Conservation (phyloP, 2,888 invertebrate genomes). For the Eumerus sabulonum region DNA sequence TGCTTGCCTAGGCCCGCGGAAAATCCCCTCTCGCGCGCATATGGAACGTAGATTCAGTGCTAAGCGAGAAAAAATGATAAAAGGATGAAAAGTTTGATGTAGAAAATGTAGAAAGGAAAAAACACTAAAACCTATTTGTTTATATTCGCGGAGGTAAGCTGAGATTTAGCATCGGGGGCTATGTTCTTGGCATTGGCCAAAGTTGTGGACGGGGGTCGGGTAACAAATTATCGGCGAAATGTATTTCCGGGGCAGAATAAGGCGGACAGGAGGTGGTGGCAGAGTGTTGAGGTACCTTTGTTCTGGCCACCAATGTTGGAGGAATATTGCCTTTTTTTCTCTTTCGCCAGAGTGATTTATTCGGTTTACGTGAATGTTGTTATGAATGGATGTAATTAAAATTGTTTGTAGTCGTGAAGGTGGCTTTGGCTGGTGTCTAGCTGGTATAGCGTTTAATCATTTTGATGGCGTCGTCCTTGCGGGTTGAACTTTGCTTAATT, state of each 20-base stretch:
- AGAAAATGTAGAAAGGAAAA: slow-evolving; percentile 3
- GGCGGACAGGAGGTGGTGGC: slow-evolving; percentile 1
- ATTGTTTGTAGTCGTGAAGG: slow-evolving; percentile 34
- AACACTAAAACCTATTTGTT: slow-evolving; percentile 44
- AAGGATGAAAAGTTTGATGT: slow-evolving; percentile 51
- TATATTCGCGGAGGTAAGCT: slow-evolving; percentile 19
- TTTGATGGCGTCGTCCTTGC: slow-evolving; percentile 10
- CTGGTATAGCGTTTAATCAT: slow-evolving; percentile 43
- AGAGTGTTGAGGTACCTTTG: slow-evolving; percentile 1
- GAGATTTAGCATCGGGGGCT: slow-evolving; percentile 30
- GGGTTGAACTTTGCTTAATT: slow-evolving; percentile 11
- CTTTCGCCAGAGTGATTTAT: slow-evolving; percentile 36
- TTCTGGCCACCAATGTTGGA: background rate
- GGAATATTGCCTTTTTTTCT: slow-evolving; percentile 30
- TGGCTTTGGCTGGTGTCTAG: slow-evolving; percentile 22
- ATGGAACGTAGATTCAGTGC: background rate
- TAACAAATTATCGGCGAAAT: slow-evolving; percentile 48
- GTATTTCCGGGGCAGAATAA: slow-evolving; percentile 24
- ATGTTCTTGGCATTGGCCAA: background rate
- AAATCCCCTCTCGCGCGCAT: background rate
- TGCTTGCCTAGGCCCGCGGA: slow-evolving; percentile 4
- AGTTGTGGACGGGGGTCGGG: background rate
- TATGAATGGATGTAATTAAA: slow-evolving; percentile 42
- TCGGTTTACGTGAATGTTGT: slow-evolving; percentile 31
- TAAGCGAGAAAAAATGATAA: slow-evolving; percentile 28